Base-by-base conservation (phyloP, 2,888 invertebrate species). In the Amorpha juglandis region DNA sequence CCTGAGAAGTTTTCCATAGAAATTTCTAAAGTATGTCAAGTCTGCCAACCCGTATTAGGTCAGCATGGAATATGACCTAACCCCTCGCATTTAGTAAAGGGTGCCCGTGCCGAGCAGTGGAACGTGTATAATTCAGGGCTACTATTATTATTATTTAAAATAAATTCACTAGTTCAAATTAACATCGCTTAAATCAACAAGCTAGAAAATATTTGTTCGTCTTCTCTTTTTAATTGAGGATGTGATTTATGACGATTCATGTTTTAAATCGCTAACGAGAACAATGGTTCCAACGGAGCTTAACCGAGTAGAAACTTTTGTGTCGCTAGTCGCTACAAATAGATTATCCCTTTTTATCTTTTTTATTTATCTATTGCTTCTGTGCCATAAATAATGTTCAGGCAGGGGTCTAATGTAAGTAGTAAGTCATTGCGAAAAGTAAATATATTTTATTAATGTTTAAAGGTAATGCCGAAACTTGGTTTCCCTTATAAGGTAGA, bases 151-250 rank as follows among this genome's bases (percentile, higher is more conserved):
- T n/a, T 27, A 27, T 27, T 27, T 27, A 27, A 42, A 71, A 70
- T 69, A 74, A 70, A 71, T 71, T 73, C 68, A 68, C 65, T 70
- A 75, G 74, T 70, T 73, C 73, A 80, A 78, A 78, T 74, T 75
- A 71, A 69, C 68, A 74, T 75, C 71, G 80, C 81, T 84, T 82
- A 76, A 70, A 71, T 66, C 78, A 80, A 80, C 75, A 79, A 79
- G 74, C 72, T 77, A 77, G 78, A 77, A 80, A 80, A 80, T 73
- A 69, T 70, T 68, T 63, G 67, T 70, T 69, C 70, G 67, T 75
- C 78, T 78, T 79, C 78, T 78, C 76, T 76, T 80, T 82, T 79
- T 81, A 85, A 83, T 82, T 79, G 83, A 78, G 75, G 72, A 70
- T 75, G 74, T 76, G 77, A 82, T 82, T 83, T 76, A 80, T 76